Percentiles rank a stretch among this genome's conserved stretches.
Evolutionary conservation across 2,113 vertebrate species (phyloP).

Genomic region (Cygnus atratus): DNA sequence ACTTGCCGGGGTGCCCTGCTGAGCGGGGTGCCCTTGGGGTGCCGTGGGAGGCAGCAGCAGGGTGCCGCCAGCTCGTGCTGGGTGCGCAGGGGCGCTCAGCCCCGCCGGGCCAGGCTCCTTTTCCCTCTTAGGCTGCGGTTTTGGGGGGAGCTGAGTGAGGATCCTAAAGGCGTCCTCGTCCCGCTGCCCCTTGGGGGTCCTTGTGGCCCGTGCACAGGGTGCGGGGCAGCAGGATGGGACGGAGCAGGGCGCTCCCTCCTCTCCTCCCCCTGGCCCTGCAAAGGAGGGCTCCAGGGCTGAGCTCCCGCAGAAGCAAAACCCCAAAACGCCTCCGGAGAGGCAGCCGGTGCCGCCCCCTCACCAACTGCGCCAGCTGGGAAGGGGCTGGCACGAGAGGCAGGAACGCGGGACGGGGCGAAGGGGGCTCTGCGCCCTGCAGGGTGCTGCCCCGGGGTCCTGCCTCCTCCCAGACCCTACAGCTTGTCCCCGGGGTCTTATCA

Average conservation of each 20-base stretch:
- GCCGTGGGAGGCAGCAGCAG: rapidly evolving
- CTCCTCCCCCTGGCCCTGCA: neutral
- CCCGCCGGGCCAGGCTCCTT: neutral
- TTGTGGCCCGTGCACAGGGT: neutral
- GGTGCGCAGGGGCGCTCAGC: rapidly evolving
- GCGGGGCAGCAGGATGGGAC: neutral
- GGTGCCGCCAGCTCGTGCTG: neutral
- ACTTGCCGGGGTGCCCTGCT: neutral
- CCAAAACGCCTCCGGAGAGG: neutral
- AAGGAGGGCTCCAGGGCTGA: neutral
- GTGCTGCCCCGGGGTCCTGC: neutral
- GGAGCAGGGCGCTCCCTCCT: rapidly evolving
- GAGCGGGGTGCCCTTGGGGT: neutral
- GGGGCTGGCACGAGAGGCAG: neutral
- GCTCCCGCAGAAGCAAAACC: slow-evolving; percentile 17
- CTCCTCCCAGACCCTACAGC: neutral
- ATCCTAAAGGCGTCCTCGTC: rapidly evolving
- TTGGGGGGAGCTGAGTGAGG: neutral
- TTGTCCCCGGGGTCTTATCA: rapidly evolving
- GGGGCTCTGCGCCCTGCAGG: neutral
- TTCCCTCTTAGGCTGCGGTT: neutral
- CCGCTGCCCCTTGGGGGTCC: neutral
- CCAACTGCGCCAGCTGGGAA: slow-evolving; percentile 61
- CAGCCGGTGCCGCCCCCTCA: slow-evolving; percentile 34
- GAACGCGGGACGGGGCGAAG: neutral